Base-by-base conservation (phyloP, 2,888 invertebrate genomes). In the Zygothrica quintamaculata region DNA sequence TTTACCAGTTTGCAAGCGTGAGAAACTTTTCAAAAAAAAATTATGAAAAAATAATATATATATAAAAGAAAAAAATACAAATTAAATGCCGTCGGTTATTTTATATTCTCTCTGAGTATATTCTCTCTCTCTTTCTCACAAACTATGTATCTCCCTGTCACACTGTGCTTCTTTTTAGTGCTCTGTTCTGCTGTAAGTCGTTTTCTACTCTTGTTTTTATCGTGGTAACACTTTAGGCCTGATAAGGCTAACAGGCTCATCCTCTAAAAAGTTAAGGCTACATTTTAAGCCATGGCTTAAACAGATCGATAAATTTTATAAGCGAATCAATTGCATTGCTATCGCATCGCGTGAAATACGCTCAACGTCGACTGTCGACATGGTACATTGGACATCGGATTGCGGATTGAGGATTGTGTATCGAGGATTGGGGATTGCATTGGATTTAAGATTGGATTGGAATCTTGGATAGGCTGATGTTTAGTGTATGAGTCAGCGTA, bases 291-390 rank as follows among this genome's bases (percentile, higher is more conserved):
- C 74, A 34, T 40, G 59, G 58, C 76, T 57, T 22, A 22, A 66
- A 80, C 61, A 65, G 84, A 86, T 86, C 87, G 84, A 84, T 88
- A 81, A 86, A 86, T 88, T 81, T 84, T 86, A 81, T 84, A 88
- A 86, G 88, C 89, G 85, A 81, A 87, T 88, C 88, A 85, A 88
- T 88, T 85, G 88, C 80, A 59, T 56, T 79, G 78, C 60, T 82
- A 73, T 80, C 77, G 80, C 85, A 84, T 81, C 79, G 85, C 78
- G 85, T 84, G 87, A 81, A 81, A 81, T 81, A 81, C 85, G 84
- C 75, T 51, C 37, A 55, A 43, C 33, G 8, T 47, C 56, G 16
- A 50, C 16, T 26, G 34, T 13, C 25, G 48, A 46, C 37, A 53
- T 43, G 52, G 52, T 36, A 15, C 67, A 53, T 43, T 52, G 52